A percentile compares a stretch with the other conserved stretches of the same genome.
Conservation (phyloP, 2,888 invertebrate species). For the Nycteola revayana region DNA sequence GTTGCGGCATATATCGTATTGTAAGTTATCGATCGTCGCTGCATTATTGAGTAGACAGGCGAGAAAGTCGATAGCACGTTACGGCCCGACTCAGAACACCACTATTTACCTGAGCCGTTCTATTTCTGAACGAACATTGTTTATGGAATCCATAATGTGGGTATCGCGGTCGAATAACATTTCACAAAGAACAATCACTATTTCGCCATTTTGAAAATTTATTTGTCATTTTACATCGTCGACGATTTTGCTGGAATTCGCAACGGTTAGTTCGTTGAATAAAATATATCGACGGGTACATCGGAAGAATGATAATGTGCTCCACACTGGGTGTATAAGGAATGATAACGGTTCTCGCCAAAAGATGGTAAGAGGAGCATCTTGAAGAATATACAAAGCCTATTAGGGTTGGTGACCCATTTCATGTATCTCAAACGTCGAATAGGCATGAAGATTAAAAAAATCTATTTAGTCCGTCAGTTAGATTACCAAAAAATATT, state of each 20-base stretch:
- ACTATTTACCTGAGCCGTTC: constrained; percentile 56
- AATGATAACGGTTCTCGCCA: too few species aligned
- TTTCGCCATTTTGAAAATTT: constrained; percentile 26
- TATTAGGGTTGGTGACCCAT: too few species aligned
- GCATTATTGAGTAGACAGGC: constrained; percentile 69
- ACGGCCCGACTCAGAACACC: constrained; percentile 36
- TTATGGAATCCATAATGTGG: constrained; percentile 71
- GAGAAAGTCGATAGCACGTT: constrained; percentile 44
- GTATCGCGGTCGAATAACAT: constrained; percentile 51
- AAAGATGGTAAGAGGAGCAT: too few species aligned
- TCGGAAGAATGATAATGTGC: too few species aligned
- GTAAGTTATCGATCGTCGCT: constrained; percentile 66
- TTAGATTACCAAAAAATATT: too few species aligned
- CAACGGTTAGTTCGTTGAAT: background rate
- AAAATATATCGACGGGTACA: too few species aligned
- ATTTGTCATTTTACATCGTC: constrained; percentile 21
- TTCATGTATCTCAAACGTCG: too few species aligned
- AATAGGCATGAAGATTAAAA: too few species aligned
- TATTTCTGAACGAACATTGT: constrained; percentile 70
- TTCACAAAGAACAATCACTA: constrained; percentile 49
- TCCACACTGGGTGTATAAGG: too few species aligned
- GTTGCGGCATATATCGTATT: constrained; percentile 43
- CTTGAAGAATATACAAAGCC: too few species aligned
- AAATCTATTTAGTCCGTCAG: too few species aligned
- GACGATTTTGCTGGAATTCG: constrained; percentile 10